Evolutionary conservation across 2,797 vertebrate species (phyloP).

Genomic region (Macrochelys suwanniensis): DNA sequence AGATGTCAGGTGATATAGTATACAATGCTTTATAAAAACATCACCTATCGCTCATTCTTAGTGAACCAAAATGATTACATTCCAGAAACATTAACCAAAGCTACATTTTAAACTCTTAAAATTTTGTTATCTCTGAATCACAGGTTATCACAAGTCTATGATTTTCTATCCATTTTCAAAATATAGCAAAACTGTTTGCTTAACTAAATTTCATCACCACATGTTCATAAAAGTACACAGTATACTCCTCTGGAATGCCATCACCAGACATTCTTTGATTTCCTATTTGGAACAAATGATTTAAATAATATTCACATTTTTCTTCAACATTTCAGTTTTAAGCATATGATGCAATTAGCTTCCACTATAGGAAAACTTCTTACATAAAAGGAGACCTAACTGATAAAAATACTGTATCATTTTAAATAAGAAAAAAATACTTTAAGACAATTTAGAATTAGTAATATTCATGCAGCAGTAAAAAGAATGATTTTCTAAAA

Average conservation of each 20-base stretch:
- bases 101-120: constrained; percentile 48
- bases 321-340: not conserved
- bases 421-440: not conserved
- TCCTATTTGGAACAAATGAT: constrained; percentile 21
- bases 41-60: constrained; percentile 25
- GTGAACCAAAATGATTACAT: constrained; percentile 48
- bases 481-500: not conserved
- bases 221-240: not conserved
- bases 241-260: not conserved
- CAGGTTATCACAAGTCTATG: constrained; percentile 20
- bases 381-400: not conserved
- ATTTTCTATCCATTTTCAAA: constrained; percentile 62
- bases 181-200: constrained; percentile 31
- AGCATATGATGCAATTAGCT: not conserved
- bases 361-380: not conserved
- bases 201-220: not conserved
- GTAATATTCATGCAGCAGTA: not conserved
- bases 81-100: constrained; percentile 53
- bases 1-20: not conserved
- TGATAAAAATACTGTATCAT: not conserved
- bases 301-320: constrained; percentile 14
- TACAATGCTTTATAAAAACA: not conserved
- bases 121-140: constrained; percentile 59
- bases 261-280: not conserved
- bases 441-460: not conserved